Base-by-base conservation (phyloP, 2,113 vertebrate species). In the Podiceps cristatus region DNA sequence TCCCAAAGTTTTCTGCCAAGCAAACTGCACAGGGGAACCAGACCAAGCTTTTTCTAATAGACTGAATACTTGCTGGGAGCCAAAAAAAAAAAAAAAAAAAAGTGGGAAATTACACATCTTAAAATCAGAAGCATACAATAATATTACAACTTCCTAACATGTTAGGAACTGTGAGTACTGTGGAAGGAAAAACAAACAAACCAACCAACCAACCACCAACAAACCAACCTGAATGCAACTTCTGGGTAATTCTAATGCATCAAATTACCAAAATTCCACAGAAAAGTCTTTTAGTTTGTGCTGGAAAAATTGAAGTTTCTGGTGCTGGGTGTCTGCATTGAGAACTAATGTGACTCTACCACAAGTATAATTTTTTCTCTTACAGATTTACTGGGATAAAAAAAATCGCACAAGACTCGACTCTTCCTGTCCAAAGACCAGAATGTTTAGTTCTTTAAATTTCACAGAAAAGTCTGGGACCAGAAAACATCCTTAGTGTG, bases 1-100 rank as follows among this genome's bases (percentile, higher is more conserved):
- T 86, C 99, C 99, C 86, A 99, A 97, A 45, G 98, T 97, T 96
- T 99, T 99, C 97, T 99, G 99, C 99, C 99, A 99, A 86, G 98
- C 98, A 96, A 99, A 99, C 35, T 98, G 98, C 63, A 99, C 93
- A 59, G 96, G 96, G 19, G 98, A 98, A 58, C 99, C 99, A 45
- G 97, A 97, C 98, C 99, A 99, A 60, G 95, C 69, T 97, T 99
- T 99, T 88, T 99, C 99, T 47, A 97, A 91, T 3, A 99, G 98
- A 63, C 98, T 98, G 96, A 99, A 99, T 93, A 99, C 98, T 84
- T 98, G 98, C 99, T 99, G 97, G 37, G 83, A 85, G 62, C 63
- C 63, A 83, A 95, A 96, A 40, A 79, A 37, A 37, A 37, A 37
- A 37, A 37, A 37, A 37, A 95, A 96, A 40, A 79, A 86, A 91